Conservation (phyloP, 2,797 vertebrate species). For the Amazonetta brasiliensis region DNA sequence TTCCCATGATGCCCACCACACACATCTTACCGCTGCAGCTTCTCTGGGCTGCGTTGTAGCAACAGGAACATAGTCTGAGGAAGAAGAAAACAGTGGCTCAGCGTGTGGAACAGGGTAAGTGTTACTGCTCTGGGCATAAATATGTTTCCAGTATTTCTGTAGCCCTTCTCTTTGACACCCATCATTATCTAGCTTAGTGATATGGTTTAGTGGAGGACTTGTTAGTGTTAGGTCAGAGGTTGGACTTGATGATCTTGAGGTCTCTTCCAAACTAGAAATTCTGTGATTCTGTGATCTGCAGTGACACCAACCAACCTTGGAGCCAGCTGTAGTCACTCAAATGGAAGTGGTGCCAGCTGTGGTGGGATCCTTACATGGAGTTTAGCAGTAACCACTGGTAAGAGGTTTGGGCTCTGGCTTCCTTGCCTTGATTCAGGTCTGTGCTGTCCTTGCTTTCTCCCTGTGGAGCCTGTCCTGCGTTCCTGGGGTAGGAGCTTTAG, state of each 20-base stretch:
- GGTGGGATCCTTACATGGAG: fast-evolving
- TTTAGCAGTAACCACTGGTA: not conserved
- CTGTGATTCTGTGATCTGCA: not conserved
- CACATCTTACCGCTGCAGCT: conserved; percentile 61
- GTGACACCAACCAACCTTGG: not conserved
- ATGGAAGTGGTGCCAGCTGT: not conserved
- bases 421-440: not conserved
- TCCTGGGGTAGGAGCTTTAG: not conserved
- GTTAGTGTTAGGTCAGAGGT: too few species aligned
- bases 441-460: not conserved
- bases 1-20: not conserved
- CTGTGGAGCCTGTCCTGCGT: not conserved
- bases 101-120: not conserved
- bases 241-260: too few species aligned
- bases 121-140: not conserved
- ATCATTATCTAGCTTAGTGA: too few species aligned
- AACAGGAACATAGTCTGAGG: conserved; percentile 12
- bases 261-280: too few species aligned
- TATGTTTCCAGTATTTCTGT: not conserved
- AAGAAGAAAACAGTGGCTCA: conserved; percentile 1
- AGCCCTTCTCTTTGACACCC: not conserved
- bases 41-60: not conserved
- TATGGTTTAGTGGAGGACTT: too few species aligned
- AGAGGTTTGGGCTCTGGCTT: not conserved
- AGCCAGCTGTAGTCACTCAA: fast-evolving